Percentiles rank a stretch among this genome's conserved stretches.
Conservation (phyloP, 2,113 vertebrate species). For the Lanius ludovicianus region DNA sequence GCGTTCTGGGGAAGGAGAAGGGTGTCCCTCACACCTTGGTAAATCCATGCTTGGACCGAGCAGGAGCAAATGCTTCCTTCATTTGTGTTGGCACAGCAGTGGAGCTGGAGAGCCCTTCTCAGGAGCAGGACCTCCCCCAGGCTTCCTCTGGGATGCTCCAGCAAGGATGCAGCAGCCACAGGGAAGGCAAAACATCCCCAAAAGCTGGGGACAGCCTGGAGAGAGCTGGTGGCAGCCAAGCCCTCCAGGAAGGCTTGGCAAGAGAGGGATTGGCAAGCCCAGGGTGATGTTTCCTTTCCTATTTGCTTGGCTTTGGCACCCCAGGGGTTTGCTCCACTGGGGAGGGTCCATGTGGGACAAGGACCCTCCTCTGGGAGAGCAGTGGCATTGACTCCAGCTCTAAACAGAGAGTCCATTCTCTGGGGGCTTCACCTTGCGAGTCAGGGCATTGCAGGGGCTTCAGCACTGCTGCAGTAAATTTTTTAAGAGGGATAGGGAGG, state of each 20-base stretch:
- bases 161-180: rapidly evolving
- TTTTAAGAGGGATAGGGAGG: not conserved
- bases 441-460: not conserved
- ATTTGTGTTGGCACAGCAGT: rapidly evolving
- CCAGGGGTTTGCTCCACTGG: rapidly evolving
- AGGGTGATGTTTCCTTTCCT: not conserved
- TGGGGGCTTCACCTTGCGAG: rapidly evolving
- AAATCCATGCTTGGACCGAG: not conserved
- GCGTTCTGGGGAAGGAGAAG: not conserved
- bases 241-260: not conserved
- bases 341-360: not conserved
- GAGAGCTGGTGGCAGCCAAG: not conserved
- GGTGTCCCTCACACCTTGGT: not conserved
- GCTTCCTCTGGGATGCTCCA: not conserved
- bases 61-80: not conserved
- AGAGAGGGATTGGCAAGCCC: not conserved
- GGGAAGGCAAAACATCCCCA: not conserved
- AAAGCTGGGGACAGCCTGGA: not conserved
- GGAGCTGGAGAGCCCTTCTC: not conserved
- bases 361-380: not conserved
- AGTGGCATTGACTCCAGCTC: not conserved
- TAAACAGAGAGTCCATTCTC: not conserved
- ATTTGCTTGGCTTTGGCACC: not conserved
- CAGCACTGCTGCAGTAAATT: not conserved
- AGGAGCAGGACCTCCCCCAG: not conserved